Conservation (phyloP, 1,140 invertebrate species). For the Littorina saxatilis region DNA sequence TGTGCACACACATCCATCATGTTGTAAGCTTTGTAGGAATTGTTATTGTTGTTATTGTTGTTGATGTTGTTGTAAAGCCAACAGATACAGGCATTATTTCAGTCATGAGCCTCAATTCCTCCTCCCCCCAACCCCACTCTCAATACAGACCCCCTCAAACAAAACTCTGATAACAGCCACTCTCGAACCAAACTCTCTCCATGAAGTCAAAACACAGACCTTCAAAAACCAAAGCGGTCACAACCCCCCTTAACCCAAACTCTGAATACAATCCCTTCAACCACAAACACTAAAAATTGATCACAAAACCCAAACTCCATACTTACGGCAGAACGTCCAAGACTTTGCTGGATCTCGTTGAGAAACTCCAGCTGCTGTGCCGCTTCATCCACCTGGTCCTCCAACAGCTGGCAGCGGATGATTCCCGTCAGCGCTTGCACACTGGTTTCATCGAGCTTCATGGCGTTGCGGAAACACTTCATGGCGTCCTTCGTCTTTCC, state of each 20-base stretch:
- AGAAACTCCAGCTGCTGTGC: constrained; percentile 91
- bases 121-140: not conserved
- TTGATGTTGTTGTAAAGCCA: not conserved
- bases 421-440: constrained; percentile 86
- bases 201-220: too few relatives aligned
- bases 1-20: constrained; percentile 42
- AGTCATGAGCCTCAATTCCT: not conserved
- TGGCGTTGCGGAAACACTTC: constrained; percentile 86
- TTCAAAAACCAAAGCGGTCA: too few relatives aligned
- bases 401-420: constrained; percentile 86
- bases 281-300: too few relatives aligned
- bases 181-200: too few relatives aligned
- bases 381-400: constrained; percentile 81
- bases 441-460: constrained; percentile 89
- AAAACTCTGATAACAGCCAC: not conserved
- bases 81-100: too few relatives aligned
- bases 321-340: constrained; percentile 78
- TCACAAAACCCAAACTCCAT: too few relatives aligned
- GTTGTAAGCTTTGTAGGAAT: not conserved
- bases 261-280: too few relatives aligned
- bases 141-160: not conserved
- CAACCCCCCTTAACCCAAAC: too few relatives aligned
- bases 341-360: constrained; percentile 85
- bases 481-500: constrained; percentile 86
- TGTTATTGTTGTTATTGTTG: not conserved